Evolutionary conservation across 2,113 vertebrate species (phyloP).

Genomic region (Equus quagga): DNA sequence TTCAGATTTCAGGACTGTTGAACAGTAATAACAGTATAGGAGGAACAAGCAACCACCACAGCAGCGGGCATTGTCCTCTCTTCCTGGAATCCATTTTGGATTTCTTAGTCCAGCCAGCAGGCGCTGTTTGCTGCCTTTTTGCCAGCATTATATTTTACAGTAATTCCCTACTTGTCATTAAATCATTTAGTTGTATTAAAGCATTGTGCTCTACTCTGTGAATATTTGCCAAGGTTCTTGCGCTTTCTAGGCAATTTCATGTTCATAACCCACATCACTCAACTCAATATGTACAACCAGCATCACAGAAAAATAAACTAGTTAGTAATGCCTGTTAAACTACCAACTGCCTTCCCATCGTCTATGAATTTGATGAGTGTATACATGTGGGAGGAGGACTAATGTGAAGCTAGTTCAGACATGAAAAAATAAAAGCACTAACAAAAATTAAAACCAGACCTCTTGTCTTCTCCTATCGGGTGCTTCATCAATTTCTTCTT

Average conservation of each 20-base stretch:
- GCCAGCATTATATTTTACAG: constrained; percentile 80
- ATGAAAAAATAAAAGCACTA: neutral
- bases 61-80: constrained; percentile 82
- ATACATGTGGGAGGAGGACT: neutral
- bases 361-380: neutral
- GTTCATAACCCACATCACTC: constrained; percentile 43
- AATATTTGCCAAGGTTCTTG: constrained; percentile 81
- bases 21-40: constrained; percentile 89
- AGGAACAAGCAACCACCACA: constrained; percentile 82
- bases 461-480: neutral
- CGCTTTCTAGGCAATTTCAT: constrained; percentile 80
- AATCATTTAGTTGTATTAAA: constrained; percentile 86
- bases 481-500: neutral
- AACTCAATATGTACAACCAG: neutral
- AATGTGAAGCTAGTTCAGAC: neutral
- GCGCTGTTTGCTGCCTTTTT: constrained; percentile 79
- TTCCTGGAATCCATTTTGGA: constrained; percentile 88
- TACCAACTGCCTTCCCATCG: neutral
- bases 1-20: constrained; percentile 87
- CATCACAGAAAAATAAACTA: constrained; percentile 36
- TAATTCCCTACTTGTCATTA: constrained; percentile 86
- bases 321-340: neutral
- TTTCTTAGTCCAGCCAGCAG: constrained; percentile 84
- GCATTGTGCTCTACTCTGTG: constrained; percentile 76
- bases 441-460: neutral